phyloP scores from a whole-genome alignment of 30 jellyfish, hydroid and myxozoan genomes.

The Cassiopea xamachana region DNA sequence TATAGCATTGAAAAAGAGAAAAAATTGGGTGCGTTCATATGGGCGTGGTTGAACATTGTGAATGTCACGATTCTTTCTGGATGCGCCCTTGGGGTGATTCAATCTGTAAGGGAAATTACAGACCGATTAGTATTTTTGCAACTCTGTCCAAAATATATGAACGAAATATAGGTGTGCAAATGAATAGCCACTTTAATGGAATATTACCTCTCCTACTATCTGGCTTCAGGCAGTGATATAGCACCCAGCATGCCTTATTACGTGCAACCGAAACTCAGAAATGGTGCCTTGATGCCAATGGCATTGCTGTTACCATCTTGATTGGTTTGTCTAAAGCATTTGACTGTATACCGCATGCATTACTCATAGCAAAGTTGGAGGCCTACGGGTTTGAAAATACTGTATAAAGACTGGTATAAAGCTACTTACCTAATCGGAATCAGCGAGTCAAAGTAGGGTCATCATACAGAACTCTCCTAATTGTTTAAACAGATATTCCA shows the following conservation, averaged over 20 bases:
- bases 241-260: conserved; percentile 17
- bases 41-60: too few species aligned
- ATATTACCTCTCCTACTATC: neutral
- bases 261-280: conserved; percentile 25
- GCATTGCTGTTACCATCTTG: conserved; percentile 32
- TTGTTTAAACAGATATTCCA: neutral
- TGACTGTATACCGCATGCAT: neutral
- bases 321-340: conserved; percentile 24
- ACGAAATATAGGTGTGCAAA: conserved; percentile 1
- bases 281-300: conserved; percentile 22
- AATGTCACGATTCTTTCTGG: too few species aligned
- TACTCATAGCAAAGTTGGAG: conserved; percentile 11
- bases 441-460: neutral
- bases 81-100: neutral
- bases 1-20: too few species aligned
- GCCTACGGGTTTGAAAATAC: neutral
- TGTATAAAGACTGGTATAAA: neutral
- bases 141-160: conserved; percentile 10
- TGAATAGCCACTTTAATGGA: neutral
- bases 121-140: conserved; percentile 8
- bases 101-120: conserved; percentile 1
- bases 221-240: conserved; percentile 20
- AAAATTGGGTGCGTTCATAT: too few species aligned
- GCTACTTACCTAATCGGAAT: neutral
- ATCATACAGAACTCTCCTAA: neutral